These are phyloP conservation scores for Lagopus leucura DNA, from an alignment of 2,113 vertebrate genomes.

Conservation along the genomic window DNA sequence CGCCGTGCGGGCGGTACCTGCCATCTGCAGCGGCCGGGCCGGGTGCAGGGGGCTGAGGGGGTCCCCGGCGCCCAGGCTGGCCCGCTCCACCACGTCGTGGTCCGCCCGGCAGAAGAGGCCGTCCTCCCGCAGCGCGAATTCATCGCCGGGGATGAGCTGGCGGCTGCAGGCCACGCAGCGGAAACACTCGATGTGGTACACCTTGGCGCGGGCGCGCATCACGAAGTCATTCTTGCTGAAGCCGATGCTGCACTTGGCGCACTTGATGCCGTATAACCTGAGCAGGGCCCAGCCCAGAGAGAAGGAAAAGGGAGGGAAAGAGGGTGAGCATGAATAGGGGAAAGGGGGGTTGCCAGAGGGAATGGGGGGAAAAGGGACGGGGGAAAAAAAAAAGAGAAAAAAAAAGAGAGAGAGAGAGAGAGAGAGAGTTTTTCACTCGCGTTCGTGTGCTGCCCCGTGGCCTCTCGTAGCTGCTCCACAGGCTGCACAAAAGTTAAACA, in stretches of 20 bases:
- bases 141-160: slow-evolving; percentile 97
- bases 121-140: slow-evolving; percentile 95
- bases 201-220: slow-evolving; percentile 96
- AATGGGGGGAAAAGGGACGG: not conserved
- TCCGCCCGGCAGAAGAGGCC: slow-evolving; percentile 97
- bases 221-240: slow-evolving; percentile 99
- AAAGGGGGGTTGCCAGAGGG: not conserved
- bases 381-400: not conserved
- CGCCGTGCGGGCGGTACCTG: slow-evolving; percentile 83
- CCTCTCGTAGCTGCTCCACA: not conserved
- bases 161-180: slow-evolving; percentile 98
- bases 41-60: slow-evolving; percentile 94
- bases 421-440: slow-evolving; percentile 31
- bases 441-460: not conserved
- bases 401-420: not conserved
- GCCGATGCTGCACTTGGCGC: slow-evolving; percentile 97
- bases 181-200: slow-evolving; percentile 99
- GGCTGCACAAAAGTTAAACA: not conserved
- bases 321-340: not conserved
- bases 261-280: slow-evolving; percentile 98
- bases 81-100: slow-evolving; percentile 95
- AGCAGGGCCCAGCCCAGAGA: slow-evolving; percentile 6
- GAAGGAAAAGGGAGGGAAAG: not conserved
- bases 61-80: slow-evolving; percentile 88
- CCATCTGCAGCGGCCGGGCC: slow-evolving; percentile 94